Conservation (phyloP, 2,113 vertebrate genomes). For the Fregata magnificens region DNA sequence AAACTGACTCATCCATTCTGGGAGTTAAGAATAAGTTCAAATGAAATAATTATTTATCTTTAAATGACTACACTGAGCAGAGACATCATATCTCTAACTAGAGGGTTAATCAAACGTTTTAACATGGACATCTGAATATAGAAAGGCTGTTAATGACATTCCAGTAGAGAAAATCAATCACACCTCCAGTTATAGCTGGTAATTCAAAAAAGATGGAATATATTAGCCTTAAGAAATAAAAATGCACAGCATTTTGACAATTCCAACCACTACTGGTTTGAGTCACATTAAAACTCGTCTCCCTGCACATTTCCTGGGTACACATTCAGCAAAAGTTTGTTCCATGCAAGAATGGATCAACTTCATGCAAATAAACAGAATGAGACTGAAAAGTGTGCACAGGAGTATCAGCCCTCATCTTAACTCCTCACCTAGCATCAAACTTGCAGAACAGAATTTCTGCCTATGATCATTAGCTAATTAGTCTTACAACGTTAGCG, state of each 20-base stretch:
- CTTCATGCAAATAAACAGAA: neutral
- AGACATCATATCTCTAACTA: neutral
- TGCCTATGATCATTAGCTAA: neutral
- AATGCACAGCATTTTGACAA: neutral
- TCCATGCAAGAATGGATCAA: neutral
- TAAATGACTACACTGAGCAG: neutral
- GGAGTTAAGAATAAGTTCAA: neutral
- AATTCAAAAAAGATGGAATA: neutral
- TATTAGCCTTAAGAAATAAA: neutral
- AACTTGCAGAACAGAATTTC: neutral
- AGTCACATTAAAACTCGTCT: neutral
- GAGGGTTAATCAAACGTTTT: neutral
- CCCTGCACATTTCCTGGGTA: neutral
- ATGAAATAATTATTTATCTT: neutral
- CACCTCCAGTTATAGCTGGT: neutral
- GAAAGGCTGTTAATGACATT: neutral
- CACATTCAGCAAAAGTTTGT: neutral
- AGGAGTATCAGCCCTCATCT: neutral
- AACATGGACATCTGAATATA: neutral
- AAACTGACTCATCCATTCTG: neutral
- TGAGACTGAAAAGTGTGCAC: neutral
- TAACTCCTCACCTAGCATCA: neutral
- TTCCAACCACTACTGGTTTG: neutral
- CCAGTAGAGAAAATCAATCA: neutral
- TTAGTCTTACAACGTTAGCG: neutral